Base-by-base conservation (phyloP, 2,113 vertebrate species). In the Gnathonemus longibarbis region DNA sequence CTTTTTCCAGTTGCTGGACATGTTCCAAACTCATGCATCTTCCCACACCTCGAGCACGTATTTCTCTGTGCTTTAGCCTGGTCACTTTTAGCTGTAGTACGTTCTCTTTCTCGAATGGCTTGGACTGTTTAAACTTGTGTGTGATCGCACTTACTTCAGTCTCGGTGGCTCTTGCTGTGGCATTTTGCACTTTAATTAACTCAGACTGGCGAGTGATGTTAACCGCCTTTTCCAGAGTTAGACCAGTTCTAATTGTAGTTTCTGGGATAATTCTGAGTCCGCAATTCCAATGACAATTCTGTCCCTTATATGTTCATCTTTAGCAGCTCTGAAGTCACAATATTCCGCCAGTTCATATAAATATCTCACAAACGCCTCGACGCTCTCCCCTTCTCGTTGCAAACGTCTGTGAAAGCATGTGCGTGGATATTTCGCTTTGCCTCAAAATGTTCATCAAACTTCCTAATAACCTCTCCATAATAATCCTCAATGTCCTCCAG, bases 231-330 rank as follows among this genome's bases (percentile, higher is more conserved):
- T 90, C 77, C 0, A 91, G 66, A 15, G 87, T 91, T 21, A 91
- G 49, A 15, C 89, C 5, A 84, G 70, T 87, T 91, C 87, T 39
- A 91, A 62, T 24, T 92, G 90, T 17, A 91, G 42, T 27, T 91
- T 91, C 24, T 91, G 70, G 10, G 90, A 90, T 17, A 91, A 49
- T 4, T 90, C 31, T 31, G 31, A 31, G 31, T 31, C 31, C 31
- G 31, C 46, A 17, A 90, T 88, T 10, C 92, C 90, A 58, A 91
- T 91, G 3, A 90, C 87, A 31, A 90, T 27, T 27, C 48, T 58
- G 62, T 91, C 88, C 11, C 89, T 24, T 87, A 90, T 89, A 24
- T 92, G 89, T 42, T 92, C 46, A 3, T 91, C 89, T 45, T 90
- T 90, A 42, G 45, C 88, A 24, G 58, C 50, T 2, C 77, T 62